Base-by-base conservation (phyloP, 2,888 invertebrate genomes). In the Agelastica alni region DNA sequence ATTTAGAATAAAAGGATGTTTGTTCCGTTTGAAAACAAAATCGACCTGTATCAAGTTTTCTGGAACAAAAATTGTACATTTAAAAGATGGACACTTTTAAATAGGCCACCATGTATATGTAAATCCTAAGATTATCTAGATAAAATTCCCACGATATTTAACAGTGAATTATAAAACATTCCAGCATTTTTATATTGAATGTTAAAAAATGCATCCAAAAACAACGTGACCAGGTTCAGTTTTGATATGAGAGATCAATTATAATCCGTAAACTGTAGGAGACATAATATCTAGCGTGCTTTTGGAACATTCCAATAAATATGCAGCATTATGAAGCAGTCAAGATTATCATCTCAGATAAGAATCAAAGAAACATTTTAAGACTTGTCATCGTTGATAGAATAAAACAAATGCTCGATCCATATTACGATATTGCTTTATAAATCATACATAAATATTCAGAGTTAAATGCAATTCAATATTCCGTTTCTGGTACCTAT, bases 271-370 rank as follows among this genome's bases (percentile, higher is more conserved):
- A 52, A 48, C 37, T 37, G 39, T 44, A n/a, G 13, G 18, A 45
- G 58, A 52, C 44, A 56, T 51, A 18, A 53, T 48, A 59, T 48
- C 37, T 66, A 62, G 65, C 67, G 66, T 66, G 66, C 60, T 62
- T 59, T 63, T 59, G 51, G 61, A 61, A 62, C 65, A 64, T 67
- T 65, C 60, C 54, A 63, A 66, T 63, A 64, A 63, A 64, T 59
- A 59, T 62, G 61, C 61, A 61, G 56, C 57, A 63, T 63, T 64
- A 58, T 61, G 60, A 63, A 64, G 61, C 53, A 63, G 59, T 60
- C 57, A 53, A 56, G 61, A 61, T 61, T 55, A 55, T 58, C 34
- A 59, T 63, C 53, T 48, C 53, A 57, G 64, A 65, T 65, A 61
- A 57, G 39, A 56, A 57, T 59, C 59, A 17, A 34, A 54, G 61